Base-by-base conservation (phyloP, 2,113 vertebrate species). In the Mola mola region DNA sequence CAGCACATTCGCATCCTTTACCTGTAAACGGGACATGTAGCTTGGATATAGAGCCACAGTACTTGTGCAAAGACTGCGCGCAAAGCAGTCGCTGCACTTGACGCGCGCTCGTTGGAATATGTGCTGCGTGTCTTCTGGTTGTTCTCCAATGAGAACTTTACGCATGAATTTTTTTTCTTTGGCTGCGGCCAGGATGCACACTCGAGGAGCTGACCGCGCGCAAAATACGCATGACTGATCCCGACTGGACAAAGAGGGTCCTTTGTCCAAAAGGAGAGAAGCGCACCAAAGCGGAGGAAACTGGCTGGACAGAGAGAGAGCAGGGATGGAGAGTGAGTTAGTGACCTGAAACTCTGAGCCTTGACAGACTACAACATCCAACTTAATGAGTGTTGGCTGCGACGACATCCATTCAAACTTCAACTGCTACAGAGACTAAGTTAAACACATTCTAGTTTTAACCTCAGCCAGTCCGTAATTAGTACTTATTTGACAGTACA, bases 161-260 rank as follows among this genome's bases (percentile, higher is more conserved):
- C 17, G 17, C 51, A 4, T 38, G 33, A 11, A n/a, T n/a, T n/a
- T n/a, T n/a, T n/a, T n/a, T n/a, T n/a, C n/a, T n/a, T n/a, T n/a
- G 64, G 25, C 6, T 22, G 37, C 3, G 13, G 15, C 13, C 16
- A 5, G n/a, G 16, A 47, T 1, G 17, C 16, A 34, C 22, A 41
- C 19, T 24, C 12, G 10, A 37, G 40, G 43, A 16, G 37, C 36
- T 43, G 34, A 28, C 28, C 9, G 46, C 3, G 34, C 65, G 38
- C 7, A 37, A 51, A 17, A 3, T 21, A 49, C 43, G 65, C 72
- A 41, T 34, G 61, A 29, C 16, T 65, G 72, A 58, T 0, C 57
- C 2, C 34, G 46, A 11, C 24, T n/a, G 52, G 67, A 76, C 74
- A 76, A 77, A 71, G 44, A 63, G 11, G 9, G 11, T 4, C 43